phyloP scores from a whole-genome alignment of 2,888 invertebrate species.

The Podabrus alpinus region DNA sequence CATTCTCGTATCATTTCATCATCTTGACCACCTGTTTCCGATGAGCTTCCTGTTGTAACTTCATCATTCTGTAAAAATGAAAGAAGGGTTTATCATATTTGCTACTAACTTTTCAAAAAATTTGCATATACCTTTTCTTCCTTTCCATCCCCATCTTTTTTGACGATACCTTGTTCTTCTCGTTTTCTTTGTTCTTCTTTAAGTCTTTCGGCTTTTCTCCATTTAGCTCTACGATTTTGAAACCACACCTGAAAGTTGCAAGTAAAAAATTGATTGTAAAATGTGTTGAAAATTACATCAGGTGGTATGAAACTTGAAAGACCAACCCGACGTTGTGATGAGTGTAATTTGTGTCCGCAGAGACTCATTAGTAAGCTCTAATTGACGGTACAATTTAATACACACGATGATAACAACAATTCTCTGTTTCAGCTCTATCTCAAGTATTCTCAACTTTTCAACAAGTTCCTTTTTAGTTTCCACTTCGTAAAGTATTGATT shows the following conservation, averaged over 20 bases:
- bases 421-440: not conserved
- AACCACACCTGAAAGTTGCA: constrained; percentile 82
- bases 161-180: constrained; percentile 72
- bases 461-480: not conserved
- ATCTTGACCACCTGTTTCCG: constrained; percentile 44
- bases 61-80: constrained; percentile 15
- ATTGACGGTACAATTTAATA: constrained; percentile 54
- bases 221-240: constrained; percentile 90
- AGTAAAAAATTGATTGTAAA: not conserved
- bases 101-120: not conserved
- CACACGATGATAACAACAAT: constrained; percentile 42
- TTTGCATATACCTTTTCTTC: constrained; percentile 63
- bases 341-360: constrained; percentile 53
- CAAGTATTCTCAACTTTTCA: not conserved
- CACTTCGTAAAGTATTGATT: not conserved
- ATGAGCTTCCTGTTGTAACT: constrained; percentile 42
- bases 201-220: constrained; percentile 89
- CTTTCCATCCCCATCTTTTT: constrained; percentile 61
- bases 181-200: constrained; percentile 89
- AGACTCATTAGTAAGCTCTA: constrained; percentile 53
- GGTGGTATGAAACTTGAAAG: constrained; percentile 3
- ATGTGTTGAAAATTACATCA: not conserved
- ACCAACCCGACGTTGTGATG: constrained; percentile 37
- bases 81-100: not conserved
- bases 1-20: constrained; percentile 50